Base-by-base conservation (phyloP, 2,888 invertebrate species). In the Thalpophila matura region DNA sequence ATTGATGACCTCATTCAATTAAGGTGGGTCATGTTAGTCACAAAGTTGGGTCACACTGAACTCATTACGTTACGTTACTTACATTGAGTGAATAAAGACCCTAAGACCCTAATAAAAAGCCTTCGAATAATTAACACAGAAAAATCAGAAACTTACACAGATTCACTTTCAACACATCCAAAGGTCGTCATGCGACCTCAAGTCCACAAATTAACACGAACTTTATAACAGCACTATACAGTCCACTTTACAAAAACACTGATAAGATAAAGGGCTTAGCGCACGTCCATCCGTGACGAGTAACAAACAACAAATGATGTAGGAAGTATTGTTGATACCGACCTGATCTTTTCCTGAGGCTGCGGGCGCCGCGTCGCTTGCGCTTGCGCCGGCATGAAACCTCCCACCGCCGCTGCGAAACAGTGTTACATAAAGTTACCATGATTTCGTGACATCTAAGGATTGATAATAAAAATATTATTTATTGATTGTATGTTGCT, bases 331-430 rank as follows among this genome's bases (percentile, higher is more conserved):
- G 79, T 80, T 80, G 77, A 76, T 84, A 86, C 84, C 62, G 72
- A 88, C 88, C 93, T 93, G 92, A 91, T 93, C 91, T 93, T 93
- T 90, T 92, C 93, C 88, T 90, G 91, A 87, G 91, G 88, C 86
- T 88, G 88, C 77, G 86, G 59, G 79, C 85, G 87, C 64, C 81
- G 86, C 79, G 88, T 86, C 89, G 91, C 87, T 67, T 84, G 86
- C 89, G 91, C 87, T 67, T 84, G 92, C 91, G 91, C 86, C 84
- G 86, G 69, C 86, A 87, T 88, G 90, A 87, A 89, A 78, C 86
- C 92, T 87, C 92, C 93, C 91, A 89, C 91, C 86, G 88, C 90
- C 80, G 87, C 93, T 91, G 92, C 84, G 86, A 88, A 90, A 90
- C 85, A 88, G 66, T 81, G 82, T 91, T 91, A 89, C 89, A 90